Conservation (phyloP, 2,113 vertebrate species). For the Taxidea taxus region DNA sequence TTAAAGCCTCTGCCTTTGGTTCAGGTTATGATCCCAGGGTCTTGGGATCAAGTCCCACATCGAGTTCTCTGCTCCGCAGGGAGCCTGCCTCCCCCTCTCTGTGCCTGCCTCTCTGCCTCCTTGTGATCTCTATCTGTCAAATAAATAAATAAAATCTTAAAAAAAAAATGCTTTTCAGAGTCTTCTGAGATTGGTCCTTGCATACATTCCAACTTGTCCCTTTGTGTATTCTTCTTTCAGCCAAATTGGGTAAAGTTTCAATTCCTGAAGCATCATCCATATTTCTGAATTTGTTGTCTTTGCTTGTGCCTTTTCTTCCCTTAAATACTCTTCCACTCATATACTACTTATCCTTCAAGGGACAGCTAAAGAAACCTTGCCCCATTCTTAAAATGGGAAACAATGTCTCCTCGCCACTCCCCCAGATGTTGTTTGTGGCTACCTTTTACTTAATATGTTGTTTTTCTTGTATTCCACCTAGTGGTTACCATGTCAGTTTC, state of each 20-base stretch:
- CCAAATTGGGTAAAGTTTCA: background rate
- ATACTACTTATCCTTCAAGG: background rate
- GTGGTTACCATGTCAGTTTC: background rate
- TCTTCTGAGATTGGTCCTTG: background rate
- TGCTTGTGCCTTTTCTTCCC: background rate
- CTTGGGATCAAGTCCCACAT: too few relatives aligned
- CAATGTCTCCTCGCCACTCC: fast-evolving
- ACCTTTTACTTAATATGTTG: background rate
- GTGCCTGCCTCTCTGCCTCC: too few relatives aligned
- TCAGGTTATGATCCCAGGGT: too few relatives aligned
- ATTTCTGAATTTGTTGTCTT: background rate
- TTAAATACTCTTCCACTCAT: background rate
- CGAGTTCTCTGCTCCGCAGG: too few relatives aligned
- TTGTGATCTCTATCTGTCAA: too few relatives aligned
- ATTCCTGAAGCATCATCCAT: background rate
- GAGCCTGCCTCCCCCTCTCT: too few relatives aligned
- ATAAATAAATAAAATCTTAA: too few relatives aligned
- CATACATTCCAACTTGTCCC: background rate
- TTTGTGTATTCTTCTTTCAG: background rate
- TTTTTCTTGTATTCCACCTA: background rate
- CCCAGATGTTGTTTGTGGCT: background rate
- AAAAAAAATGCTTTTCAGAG: background rate
- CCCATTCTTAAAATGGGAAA: background rate
- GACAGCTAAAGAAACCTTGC: background rate
- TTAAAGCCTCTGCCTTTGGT: too few relatives aligned